Base-by-base conservation (phyloP, 2,888 invertebrate genomes). In the Mimas tiliae region DNA sequence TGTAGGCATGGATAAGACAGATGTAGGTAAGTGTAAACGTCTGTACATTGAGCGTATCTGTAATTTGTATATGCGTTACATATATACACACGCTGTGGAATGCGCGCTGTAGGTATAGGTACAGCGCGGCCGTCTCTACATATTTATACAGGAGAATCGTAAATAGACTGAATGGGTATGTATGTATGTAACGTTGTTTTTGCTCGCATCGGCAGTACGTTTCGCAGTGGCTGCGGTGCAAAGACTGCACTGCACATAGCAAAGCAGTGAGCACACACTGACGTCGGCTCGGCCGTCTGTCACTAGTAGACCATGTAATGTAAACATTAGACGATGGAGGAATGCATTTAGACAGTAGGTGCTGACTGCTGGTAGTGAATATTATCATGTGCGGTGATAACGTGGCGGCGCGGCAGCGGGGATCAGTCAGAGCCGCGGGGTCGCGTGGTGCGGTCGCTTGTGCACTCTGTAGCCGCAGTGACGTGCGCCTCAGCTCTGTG, bases 301-400 rank as follows among this genome's bases (percentile, higher is more conserved):
- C 83, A 82, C 79, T 83, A 79, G 81, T 81, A 81, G 84, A 83
- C 82, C 82, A 87, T 88, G 87, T 88, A 91, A 91, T 91, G 93
- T 91, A 92, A 93, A 93, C 92, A 93, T 89, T 90, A 88, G 89
- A 85, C 86, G 85, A 85, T 87, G 75, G 83, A 90, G 90, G 90
- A 91, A 92, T 91, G 91, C 90, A 89, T 91, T 89, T 88, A 88
- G 89, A 87, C 89, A 89, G 87, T 89, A 89, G 88, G 88, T 90
- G 86, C 85, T 82, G 79, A 84, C 83, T 88, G 87, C 87, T 82
- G 81, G 85, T 85, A 83, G 84, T 88, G 90, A 90, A 90, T 94
- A 94, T 94, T 94, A 94, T 93, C 92, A 94, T 94, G 94, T 91
- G 91, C 86, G 84, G 88, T 90, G 92, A 93, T 93, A 93, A 90